A percentile compares a stretch with the other conserved stretches of the same genome.
Evolutionary conservation across 2,888 invertebrate genomes (phyloP).

Genomic region (Hypomecis atomaria): DNA sequence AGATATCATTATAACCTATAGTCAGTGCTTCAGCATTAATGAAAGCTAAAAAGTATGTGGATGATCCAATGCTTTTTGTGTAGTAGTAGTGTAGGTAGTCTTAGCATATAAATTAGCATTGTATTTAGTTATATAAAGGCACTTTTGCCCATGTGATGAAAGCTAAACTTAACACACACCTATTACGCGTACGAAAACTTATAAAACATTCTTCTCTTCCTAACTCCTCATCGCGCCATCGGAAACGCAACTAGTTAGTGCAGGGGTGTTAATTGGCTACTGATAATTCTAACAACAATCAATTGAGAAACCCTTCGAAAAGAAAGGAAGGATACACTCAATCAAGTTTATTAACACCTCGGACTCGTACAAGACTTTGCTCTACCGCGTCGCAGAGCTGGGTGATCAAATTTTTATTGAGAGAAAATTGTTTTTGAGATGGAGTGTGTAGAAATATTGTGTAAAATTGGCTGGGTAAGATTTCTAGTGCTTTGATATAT

Average conservation of each 20-base stretch:
- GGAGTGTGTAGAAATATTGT: background rate
- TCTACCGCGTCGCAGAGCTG: constrained; percentile 8
- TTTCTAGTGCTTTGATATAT: background rate
- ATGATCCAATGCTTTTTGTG: no score
- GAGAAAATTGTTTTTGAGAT: background rate
- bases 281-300: constrained; percentile 42
- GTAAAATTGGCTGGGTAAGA: background rate
- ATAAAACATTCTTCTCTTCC: constrained; percentile 15
- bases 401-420: constrained; percentile 2
- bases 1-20: no score
- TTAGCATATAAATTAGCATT: no score
- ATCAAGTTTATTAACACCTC: constrained; percentile 43
- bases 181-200: no score
- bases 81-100: no score
- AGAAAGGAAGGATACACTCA: constrained; percentile 39
- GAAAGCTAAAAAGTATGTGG: no score
- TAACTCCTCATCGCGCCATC: constrained; percentile 5
- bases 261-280: constrained; percentile 39
- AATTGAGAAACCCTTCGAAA: constrained; percentile 32
- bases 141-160: no score
- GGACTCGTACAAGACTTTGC: constrained; percentile 6
- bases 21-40: no score
- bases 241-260: constrained; percentile 38
- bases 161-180: no score
- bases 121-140: no score